Conservation (phyloP, 2,888 invertebrate species). For the Microctonus hyperodae region DNA sequence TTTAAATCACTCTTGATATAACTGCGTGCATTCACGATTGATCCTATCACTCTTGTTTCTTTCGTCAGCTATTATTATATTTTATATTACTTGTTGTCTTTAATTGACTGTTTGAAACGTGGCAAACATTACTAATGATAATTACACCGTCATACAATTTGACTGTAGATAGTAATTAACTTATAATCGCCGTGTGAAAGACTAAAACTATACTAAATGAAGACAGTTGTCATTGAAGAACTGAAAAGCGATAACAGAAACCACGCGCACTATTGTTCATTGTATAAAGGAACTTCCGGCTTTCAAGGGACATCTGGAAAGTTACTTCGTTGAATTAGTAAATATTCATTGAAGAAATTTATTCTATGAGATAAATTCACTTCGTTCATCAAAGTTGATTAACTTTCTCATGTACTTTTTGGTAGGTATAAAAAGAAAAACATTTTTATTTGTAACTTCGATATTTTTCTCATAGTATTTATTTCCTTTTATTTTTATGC, state of each 20-base stretch:
- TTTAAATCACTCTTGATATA: slow-evolving; percentile 21
- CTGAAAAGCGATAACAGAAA: slow-evolving; percentile 28
- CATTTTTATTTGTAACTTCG: background rate
- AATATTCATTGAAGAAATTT: slow-evolving; percentile 12
- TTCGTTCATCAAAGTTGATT: slow-evolving; percentile 1
- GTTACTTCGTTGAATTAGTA: too few species aligned
- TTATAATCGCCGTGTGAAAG: slow-evolving; percentile 9
- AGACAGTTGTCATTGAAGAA: slow-evolving; percentile 8
- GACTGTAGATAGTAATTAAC: slow-evolving; percentile 3
- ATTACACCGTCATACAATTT: background rate
- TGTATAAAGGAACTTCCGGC: slow-evolving; percentile 28
- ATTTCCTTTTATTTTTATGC: slow-evolving; percentile 8
- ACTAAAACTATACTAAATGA: slow-evolving; percentile 12
- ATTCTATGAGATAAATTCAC: slow-evolving; percentile 21
- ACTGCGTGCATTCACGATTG: background rate
- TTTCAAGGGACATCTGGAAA: slow-evolving; percentile 21
- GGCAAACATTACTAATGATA: background rate
- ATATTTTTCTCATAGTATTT: slow-evolving; percentile 6
- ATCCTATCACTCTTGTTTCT: slow-evolving; percentile 5
- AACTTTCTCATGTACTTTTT: slow-evolving; percentile 16
- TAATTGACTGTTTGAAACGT: background rate
- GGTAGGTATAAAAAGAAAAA: background rate
- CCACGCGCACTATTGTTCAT: slow-evolving; percentile 28
- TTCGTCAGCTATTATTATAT: background rate
- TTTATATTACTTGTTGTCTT: background rate